Evolutionary conservation across 2,797 vertebrate genomes (phyloP).

Genomic region (Dipus sagitta): DNA sequence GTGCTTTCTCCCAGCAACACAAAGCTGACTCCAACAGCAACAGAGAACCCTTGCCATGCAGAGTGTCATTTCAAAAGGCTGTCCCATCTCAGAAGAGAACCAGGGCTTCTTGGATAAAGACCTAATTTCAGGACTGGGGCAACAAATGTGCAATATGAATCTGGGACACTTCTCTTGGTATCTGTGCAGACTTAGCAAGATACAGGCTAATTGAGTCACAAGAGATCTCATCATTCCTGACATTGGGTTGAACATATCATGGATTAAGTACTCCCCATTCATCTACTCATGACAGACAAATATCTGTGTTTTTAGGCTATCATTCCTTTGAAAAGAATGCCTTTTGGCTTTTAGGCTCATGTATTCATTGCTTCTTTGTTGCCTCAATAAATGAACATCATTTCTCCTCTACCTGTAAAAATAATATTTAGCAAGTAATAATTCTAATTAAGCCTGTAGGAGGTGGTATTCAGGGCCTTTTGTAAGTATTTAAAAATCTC

Average conservation of each 20-base stretch:
- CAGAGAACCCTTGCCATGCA: neutral
- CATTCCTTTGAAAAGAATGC: conserved; percentile 61
- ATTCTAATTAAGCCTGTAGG: conserved; percentile 64
- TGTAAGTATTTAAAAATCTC: conserved; percentile 58
- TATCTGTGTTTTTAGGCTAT: conserved; percentile 28
- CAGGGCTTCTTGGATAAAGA: conserved; percentile 21
- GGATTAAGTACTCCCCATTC: conserved; percentile 18
- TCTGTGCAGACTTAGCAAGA: conserved; percentile 31
- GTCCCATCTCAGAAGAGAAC: neutral
- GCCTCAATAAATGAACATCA: conserved; percentile 51
- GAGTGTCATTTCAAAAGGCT: neutral
- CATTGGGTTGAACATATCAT: conserved; percentile 2
- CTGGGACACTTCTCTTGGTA: neutral
- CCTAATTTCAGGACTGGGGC: conserved; percentile 3
- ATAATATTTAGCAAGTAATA: conserved; percentile 72
- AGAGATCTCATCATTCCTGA: conserved; percentile 59
- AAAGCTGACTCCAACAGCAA: no score
- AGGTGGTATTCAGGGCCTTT: conserved; percentile 29
- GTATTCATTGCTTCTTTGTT: conserved; percentile 66
- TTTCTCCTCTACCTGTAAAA: conserved; percentile 57
- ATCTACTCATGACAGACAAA: conserved; percentile 15
- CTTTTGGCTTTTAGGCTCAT: conserved; percentile 47
- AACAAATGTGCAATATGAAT: conserved; percentile 7
- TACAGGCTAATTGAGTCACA: conserved; percentile 53
- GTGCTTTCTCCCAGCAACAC: no score